Evolutionary conservation across 53 echinoderm and acorn worm species (phyloP), one percentile per base, ranked within the genome.

Genomic region (Echinarachnius parma): DNA sequence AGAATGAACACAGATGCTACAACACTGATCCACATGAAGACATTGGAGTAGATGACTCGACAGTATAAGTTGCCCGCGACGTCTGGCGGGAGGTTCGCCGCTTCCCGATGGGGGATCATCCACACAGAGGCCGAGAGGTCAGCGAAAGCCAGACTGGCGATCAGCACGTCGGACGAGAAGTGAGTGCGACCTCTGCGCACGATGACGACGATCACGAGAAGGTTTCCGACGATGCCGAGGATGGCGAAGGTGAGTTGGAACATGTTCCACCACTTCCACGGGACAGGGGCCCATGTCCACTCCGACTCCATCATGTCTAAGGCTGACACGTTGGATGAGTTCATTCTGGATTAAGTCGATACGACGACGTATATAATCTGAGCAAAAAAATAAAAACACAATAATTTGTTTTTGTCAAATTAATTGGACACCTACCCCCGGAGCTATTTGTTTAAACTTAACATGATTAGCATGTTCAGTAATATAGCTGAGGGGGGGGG

Each of bases 1-100:
- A 72, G 74, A 24, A 30, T 72, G 21, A 72, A 72, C 23, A 72
- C 44, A 2, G 74, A 72, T 0, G 74, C 74, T 15, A 72, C 74
- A 22, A 13, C 20, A 20, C 42, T 56, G 22, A 72, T 72, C 74
- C 74, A 72, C 57, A 56, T 54, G 13, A 56, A 57, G 16, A 42
- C n/a, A 34, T 34, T 37, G 10, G 56, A 28, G 25, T 39, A 72
- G 32, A 32, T 57, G 26, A 56, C 24, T 19, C 74, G 37, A 42
- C 74, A 72, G 57, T 72, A 72, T 2, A 72, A 19, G 53, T 15
- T 32, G 21, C 70, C 70, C 32, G 21, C 21, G 53, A 52, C 50
- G 53, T 34, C 34, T 21, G 33, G 5, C 34, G 70, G 70, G 20
- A 69, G 36, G 5, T 22, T 3, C 19, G 22, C 34, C 2, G 21